These are phyloP conservation scores for Illadopsis cleaveri DNA, from an alignment of 2,113 vertebrate species.

Conservation along the genomic window DNA sequence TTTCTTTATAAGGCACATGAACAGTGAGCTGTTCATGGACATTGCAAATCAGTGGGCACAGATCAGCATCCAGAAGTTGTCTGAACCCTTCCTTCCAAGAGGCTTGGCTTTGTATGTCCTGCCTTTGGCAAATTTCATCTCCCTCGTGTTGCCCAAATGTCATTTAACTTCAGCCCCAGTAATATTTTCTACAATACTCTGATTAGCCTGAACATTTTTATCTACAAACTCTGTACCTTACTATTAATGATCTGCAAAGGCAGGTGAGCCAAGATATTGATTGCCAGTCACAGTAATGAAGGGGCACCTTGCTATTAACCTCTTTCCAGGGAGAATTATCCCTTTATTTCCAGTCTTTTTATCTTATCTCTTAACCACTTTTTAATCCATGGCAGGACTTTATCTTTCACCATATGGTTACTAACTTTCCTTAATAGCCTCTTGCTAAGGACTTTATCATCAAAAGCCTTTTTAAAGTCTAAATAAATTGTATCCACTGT, in stretches of 20 bases:
- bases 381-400: slow-evolving; percentile 68
- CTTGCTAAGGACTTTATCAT: slow-evolving; percentile 66
- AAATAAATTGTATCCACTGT: slow-evolving; percentile 64
- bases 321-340: slow-evolving; percentile 57
- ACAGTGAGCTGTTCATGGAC: neutral
- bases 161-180: neutral
- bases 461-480: slow-evolving; percentile 68
- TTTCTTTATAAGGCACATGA: neutral
- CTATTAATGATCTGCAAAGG: slow-evolving; percentile 44
- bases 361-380: slow-evolving; percentile 69
- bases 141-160: neutral
- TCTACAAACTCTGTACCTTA: neutral
- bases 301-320: slow-evolving; percentile 67
- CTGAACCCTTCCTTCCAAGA: neutral
- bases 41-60: neutral
- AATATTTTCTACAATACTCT: neutral
- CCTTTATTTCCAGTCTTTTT: slow-evolving; percentile 59
- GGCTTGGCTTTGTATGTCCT: neutral
- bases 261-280: slow-evolving; percentile 54
- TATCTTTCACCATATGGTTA: slow-evolving; percentile 68
- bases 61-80: neutral
- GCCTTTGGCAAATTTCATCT: neutral
- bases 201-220: neutral
- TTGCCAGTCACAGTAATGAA: slow-evolving; percentile 32
- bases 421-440: slow-evolving; percentile 68